Conservation (phyloP, 2,797 vertebrate genomes). For the Odontamblyopus lacepedii region DNA sequence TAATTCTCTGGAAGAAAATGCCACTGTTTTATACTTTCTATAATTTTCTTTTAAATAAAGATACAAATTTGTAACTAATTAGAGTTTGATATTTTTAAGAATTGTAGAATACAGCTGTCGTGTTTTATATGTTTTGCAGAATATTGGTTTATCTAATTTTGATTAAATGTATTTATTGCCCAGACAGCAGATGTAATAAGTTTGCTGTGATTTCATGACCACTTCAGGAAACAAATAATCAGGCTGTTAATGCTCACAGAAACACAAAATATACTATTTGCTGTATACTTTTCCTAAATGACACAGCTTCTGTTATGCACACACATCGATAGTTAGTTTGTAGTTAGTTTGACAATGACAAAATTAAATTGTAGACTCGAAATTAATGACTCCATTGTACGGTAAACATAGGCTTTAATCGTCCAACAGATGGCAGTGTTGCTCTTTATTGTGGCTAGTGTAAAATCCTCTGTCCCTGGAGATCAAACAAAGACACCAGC, state of each 20-base stretch:
- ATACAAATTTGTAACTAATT: slow-evolving; percentile 38
- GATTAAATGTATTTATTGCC: background rate
- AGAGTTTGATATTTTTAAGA: background rate
- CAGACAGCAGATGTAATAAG: background rate
- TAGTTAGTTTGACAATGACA: background rate
- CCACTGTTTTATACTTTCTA: slow-evolving; percentile 84
- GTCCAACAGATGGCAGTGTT: slow-evolving; percentile 63
- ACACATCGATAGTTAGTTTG: background rate
- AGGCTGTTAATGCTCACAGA: background rate
- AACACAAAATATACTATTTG: no score
- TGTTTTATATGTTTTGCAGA: no score
- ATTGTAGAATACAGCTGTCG: no score
- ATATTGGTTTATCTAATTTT: no score
- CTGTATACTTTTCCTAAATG: background rate
- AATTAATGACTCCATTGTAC: background rate
- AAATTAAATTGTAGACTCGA: no score
- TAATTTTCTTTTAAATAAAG: slow-evolving; percentile 81
- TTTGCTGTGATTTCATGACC: background rate
- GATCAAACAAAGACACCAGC: slow-evolving; percentile 63
- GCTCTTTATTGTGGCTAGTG: slow-evolving; percentile 12
- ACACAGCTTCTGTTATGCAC: background rate
- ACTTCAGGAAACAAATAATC: background rate
- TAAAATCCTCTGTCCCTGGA: slow-evolving; percentile 40
- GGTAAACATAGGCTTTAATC: background rate
- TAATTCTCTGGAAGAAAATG: slow-evolving; percentile 90